Conservation (phyloP, 1,140 invertebrate genomes). For the Grapholita molesta region DNA sequence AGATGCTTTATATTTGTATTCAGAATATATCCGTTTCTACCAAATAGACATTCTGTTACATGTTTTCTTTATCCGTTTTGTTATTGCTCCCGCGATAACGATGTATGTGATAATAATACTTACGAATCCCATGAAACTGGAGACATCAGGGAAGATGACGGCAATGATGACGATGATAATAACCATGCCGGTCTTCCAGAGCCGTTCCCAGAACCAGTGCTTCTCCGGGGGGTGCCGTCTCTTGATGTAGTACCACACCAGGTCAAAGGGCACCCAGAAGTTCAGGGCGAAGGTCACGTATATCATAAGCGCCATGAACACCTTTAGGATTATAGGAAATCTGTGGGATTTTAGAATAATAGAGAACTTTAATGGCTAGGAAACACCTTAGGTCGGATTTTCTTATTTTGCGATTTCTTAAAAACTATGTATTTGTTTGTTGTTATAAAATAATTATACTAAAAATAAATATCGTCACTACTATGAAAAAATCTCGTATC, state of each 20-base stretch:
- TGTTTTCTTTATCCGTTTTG: too few relatives aligned
- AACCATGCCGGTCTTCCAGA: slow-evolving; percentile 25
- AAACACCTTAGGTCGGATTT: too few relatives aligned
- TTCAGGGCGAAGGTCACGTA: slow-evolving; percentile 37
- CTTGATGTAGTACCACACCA: slow-evolving; percentile 34
- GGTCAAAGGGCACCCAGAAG: slow-evolving; percentile 38
- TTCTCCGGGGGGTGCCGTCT: slow-evolving; percentile 20
- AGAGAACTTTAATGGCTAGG: too few relatives aligned
- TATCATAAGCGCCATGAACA: slow-evolving; percentile 28
- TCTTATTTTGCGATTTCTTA: too few relatives aligned
- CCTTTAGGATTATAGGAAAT: slow-evolving; percentile 29
- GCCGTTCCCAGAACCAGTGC: slow-evolving; percentile 31
- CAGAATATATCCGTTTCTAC: too few relatives aligned
- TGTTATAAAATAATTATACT: too few relatives aligned
- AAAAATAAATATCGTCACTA: too few relatives aligned
- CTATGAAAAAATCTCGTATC: too few relatives aligned
- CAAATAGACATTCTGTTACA: too few relatives aligned
- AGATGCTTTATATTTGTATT: too few relatives aligned
- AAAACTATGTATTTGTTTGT: too few relatives aligned
- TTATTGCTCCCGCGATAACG: too few relatives aligned
- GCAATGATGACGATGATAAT: slow-evolving; percentile 24
- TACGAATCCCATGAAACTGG: slow-evolving; percentile 37
- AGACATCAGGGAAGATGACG: slow-evolving; percentile 30
- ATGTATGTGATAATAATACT: slow-evolving; percentile 24
- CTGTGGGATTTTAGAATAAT: slow-evolving; percentile 18